Conservation (phyloP, 2,888 invertebrate genomes). For the Caenorhabditis sinica region DNA sequence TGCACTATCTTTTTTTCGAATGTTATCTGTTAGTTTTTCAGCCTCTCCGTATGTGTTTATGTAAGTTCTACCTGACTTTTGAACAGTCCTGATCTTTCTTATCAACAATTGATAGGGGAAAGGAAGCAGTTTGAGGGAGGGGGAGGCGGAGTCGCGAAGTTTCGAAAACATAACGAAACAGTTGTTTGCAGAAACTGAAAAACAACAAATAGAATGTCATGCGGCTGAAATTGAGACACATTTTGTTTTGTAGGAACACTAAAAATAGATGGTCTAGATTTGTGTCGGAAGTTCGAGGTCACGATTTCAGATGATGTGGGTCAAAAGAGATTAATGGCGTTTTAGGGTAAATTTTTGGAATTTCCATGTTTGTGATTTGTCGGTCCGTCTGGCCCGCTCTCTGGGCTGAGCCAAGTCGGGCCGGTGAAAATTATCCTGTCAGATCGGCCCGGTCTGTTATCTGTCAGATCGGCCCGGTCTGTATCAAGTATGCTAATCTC, state of each 20-base stretch:
- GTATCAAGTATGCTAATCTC: too few species aligned
- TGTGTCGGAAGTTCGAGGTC: too few species aligned
- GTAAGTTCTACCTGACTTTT: slow-evolving; percentile 3
- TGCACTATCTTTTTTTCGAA: background rate
- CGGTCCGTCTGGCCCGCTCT: too few species aligned
- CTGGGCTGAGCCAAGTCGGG: too few species aligned
- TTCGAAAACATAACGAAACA: slow-evolving; percentile 16
- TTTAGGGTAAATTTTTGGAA: too few species aligned
- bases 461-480: too few species aligned
- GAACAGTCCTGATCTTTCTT: slow-evolving; percentile 18
- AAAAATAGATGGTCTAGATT: background rate
- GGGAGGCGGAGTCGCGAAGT: background rate
- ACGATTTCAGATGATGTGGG: too few species aligned
- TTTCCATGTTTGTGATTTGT: too few species aligned
- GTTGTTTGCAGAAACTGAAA: slow-evolving; percentile 2
- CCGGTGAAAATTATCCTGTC: too few species aligned
- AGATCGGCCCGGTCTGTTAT: too few species aligned
- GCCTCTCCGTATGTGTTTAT: slow-evolving; percentile 1
- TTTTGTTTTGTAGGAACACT: background rate
- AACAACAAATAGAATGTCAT: background rate
- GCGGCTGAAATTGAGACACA: background rate
- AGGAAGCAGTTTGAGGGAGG: too few species aligned
- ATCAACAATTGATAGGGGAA: slow-evolving; percentile 10
- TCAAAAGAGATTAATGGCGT: too few species aligned
- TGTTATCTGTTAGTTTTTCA: background rate